phyloP scores from a whole-genome alignment of 2,113 vertebrate genomes.

The Sminthopsis crassicaudata region DNA sequence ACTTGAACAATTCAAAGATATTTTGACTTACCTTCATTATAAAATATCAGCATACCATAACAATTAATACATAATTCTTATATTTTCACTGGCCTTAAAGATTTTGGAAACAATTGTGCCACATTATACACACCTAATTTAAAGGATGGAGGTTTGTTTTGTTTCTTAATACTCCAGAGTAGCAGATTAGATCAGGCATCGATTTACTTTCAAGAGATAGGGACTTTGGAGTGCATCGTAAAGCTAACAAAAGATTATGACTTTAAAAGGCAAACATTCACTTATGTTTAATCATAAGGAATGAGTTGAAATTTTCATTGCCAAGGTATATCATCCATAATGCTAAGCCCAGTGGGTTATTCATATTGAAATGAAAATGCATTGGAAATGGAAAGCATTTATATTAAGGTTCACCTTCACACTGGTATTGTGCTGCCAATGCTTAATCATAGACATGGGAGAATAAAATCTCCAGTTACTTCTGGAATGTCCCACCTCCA shows the following conservation, averaged over 20 bases:
- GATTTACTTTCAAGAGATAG: slow-evolving; percentile 20
- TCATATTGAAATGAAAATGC: slow-evolving; percentile 9
- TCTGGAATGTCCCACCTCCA: neutral
- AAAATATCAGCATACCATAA: neutral
- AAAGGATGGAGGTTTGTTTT: slow-evolving; percentile 1
- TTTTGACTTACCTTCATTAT: neutral
- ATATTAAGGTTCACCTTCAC: neutral
- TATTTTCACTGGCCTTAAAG: neutral
- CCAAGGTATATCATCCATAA: slow-evolving; percentile 14
- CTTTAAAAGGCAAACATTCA: neutral
- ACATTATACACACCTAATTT: neutral
- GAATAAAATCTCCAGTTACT: slow-evolving; percentile 1
- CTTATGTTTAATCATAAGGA: slow-evolving; percentile 15
- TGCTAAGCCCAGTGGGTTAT: neutral
- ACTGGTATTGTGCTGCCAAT: neutral
- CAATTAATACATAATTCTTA: neutral
- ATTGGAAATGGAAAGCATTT: neutral
- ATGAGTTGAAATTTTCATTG: slow-evolving; percentile 10
- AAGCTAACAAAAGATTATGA: neutral
- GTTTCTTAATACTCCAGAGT: neutral
- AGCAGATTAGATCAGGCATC: neutral
- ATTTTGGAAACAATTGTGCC: neutral
- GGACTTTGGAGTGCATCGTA: neutral
- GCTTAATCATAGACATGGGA: neutral
- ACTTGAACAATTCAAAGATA: neutral